Evolutionary conservation across 2,113 vertebrate genomes (phyloP), one percentile per base, ranked within the genome.

Genomic region (Uria aalge): DNA sequence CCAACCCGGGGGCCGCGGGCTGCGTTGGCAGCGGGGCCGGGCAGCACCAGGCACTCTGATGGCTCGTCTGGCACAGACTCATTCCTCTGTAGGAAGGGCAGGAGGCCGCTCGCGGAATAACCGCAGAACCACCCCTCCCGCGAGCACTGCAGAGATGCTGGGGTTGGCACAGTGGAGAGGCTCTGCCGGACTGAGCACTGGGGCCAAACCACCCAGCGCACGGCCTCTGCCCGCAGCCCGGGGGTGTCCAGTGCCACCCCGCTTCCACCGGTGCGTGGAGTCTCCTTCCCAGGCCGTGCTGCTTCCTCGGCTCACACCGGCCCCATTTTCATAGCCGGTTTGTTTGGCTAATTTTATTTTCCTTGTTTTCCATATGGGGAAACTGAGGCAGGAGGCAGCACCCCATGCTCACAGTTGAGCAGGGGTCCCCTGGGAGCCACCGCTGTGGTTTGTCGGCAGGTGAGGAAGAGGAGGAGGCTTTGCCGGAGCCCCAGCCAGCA

Each of bases 391-490:
- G 34, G 57, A 47, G 75, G 73, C 47, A 21, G 62, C 45, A 9
- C 59, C n/a, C 60, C 0, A 0, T 15, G 43, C 29, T 43, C 16
- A 2, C 11, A 1, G 17, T 1, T 8, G 73, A 84, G 55, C 26
- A 23, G 12, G 41, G 7, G 3, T 6, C 5, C 6, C 29, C 45
- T 52, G 29, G 15, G n/a, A 86, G 48, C n/a, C 23, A 3, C 20
- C 0, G 1, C 66, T 18, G 23, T 1, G 29, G 4, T 5, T 7
- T 72, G 56, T 21, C 0, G 4, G 34, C 3, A 4, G 71, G 6
- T 18, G 66, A 79, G 30, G 78, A 93, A 50, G 69, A 88, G 38
- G 63, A 80, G 41, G 36, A 83, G 8, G 53, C 26, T 12, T 72
- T 23, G 3, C 20, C 62, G 26, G 40, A 21, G n/a, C 48, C 64